These are phyloP conservation scores for Agelastica alni DNA, from an alignment of 2,888 invertebrate genomes.

Conservation along the genomic window DNA sequence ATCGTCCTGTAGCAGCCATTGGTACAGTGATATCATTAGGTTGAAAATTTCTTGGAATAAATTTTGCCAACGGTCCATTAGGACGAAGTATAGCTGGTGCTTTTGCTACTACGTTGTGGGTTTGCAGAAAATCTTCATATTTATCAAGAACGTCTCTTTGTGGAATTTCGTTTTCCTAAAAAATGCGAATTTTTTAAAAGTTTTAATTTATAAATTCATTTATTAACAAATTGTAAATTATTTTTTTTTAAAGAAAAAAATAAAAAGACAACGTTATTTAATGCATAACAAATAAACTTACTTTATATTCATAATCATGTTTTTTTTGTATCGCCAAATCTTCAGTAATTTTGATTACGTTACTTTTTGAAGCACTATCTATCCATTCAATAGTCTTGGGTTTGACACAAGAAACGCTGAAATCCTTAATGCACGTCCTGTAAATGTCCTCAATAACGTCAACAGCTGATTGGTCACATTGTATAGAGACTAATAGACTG, in stretches of 20 bases:
- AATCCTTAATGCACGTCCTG: slow-evolving; percentile 68
- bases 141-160: slow-evolving; percentile 68
- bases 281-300: too few species aligned
- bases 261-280: too few species aligned
- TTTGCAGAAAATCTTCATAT: slow-evolving; percentile 75
- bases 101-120: slow-evolving; percentile 75
- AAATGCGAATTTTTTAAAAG: too few species aligned
- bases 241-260: not conserved
- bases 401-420: slow-evolving; percentile 74
- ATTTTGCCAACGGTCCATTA: slow-evolving; percentile 62
- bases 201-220: too few species aligned
- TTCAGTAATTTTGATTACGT: slow-evolving; percentile 76
- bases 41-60: slow-evolving; percentile 69
- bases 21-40: slow-evolving; percentile 74
- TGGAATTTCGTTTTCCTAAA: slow-evolving; percentile 59
- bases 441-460: slow-evolving; percentile 70
- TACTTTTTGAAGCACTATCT: slow-evolving; percentile 66
- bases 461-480: slow-evolving; percentile 60
- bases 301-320: slow-evolving; percentile 51
- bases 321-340: slow-evolving; percentile 74
- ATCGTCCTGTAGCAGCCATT: slow-evolving; percentile 68
- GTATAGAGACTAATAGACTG: slow-evolving; percentile 22
- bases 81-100: slow-evolving; percentile 68
- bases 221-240: not conserved
- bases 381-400: slow-evolving; percentile 79